phyloP scores from a whole-genome alignment of 2,797 vertebrate species.

The Lycodopsis pacificus region DNA sequence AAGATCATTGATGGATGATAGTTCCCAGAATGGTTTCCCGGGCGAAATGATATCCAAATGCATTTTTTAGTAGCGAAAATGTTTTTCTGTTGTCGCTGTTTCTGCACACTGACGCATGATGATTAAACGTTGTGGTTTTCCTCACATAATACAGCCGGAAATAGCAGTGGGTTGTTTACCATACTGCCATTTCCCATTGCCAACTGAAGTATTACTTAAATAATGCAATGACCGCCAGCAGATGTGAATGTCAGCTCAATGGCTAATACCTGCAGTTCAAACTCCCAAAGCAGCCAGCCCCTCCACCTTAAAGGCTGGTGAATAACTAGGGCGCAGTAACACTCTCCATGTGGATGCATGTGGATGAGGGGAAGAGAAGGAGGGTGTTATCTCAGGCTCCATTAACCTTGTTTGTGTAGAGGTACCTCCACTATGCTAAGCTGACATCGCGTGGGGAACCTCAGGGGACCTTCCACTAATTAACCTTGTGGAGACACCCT shows the following conservation, averaged over 20 bases:
- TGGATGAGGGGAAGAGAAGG: constrained; percentile 56
- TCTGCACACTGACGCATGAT: constrained; percentile 60
- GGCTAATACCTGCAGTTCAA: constrained; percentile 60
- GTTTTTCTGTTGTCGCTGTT: constrained; percentile 59
- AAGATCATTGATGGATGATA: constrained; percentile 73
- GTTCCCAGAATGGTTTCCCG: constrained; percentile 67
- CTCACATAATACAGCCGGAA: constrained; percentile 59
- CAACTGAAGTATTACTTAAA: constrained; percentile 68
- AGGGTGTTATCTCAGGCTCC: constrained; percentile 75
- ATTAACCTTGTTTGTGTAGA: constrained; percentile 86
- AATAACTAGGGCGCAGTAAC: constrained; percentile 62
- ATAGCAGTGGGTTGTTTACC: constrained; percentile 70
- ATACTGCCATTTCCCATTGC: constrained; percentile 54
- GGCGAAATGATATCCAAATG: constrained; percentile 69
- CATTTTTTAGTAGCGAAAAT: constrained; percentile 69
- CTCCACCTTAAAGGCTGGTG: constrained; percentile 60
- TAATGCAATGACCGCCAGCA: constrained; percentile 71
- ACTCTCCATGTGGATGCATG: constrained; percentile 54
- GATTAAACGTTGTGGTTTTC: constrained; percentile 65
- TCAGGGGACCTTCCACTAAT: constrained; percentile 84
- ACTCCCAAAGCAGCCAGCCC: constrained; percentile 53
- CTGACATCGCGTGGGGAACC: constrained; percentile 78
- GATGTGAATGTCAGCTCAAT: constrained; percentile 74
- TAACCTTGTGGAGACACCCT: constrained; percentile 87
- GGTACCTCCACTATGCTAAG: constrained; percentile 83